Percentiles rank a stretch among this genome's conserved stretches.
Conservation (phyloP, 2,797 vertebrate species). For the Falco columbarius region DNA sequence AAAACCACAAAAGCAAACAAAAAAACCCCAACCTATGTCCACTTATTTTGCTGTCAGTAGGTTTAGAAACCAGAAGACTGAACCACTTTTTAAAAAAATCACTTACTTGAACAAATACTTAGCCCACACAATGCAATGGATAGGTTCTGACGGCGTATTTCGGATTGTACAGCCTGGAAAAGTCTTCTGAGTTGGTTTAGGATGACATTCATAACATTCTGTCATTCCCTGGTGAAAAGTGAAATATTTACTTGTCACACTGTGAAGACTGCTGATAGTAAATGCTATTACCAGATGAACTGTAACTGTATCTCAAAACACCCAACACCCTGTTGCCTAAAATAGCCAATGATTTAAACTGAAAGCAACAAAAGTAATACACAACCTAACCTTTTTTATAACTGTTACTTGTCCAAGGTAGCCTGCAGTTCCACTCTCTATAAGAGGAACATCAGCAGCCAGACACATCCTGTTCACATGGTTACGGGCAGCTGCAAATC, state of each 20-base stretch:
- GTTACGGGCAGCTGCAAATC: conserved; percentile 89
- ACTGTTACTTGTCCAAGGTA: conserved; percentile 97
- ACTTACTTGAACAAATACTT: conserved; percentile 99
- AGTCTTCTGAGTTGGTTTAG: conserved; percentile 96
- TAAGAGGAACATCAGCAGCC: conserved; percentile 94
- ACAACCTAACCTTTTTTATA: conserved; percentile 91
- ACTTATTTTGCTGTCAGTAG: not conserved
- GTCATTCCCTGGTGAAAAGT: conserved; percentile 87
- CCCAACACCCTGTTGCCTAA: not conserved
- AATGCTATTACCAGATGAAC: not conserved
- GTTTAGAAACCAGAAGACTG: not conserved
- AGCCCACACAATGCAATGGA: conserved; percentile 99
- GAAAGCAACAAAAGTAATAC: not conserved
- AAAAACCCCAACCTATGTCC: fast-evolving
- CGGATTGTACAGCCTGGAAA: conserved; percentile 98
- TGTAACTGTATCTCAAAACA: conserved; percentile 8
- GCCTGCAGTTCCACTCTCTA: conserved; percentile 96
- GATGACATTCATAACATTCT: conserved; percentile 97
- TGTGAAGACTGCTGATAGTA: not conserved
- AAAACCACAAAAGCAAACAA: not conserved
- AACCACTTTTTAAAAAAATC: not conserved
- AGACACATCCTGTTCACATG: conserved; percentile 99
- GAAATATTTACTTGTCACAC: conserved; percentile 13
- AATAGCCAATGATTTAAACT: not conserved
- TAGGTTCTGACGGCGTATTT: conserved; percentile 97